Base-by-base conservation (phyloP, 1,140 invertebrate genomes). In the Plectrocnemia conspersa region DNA sequence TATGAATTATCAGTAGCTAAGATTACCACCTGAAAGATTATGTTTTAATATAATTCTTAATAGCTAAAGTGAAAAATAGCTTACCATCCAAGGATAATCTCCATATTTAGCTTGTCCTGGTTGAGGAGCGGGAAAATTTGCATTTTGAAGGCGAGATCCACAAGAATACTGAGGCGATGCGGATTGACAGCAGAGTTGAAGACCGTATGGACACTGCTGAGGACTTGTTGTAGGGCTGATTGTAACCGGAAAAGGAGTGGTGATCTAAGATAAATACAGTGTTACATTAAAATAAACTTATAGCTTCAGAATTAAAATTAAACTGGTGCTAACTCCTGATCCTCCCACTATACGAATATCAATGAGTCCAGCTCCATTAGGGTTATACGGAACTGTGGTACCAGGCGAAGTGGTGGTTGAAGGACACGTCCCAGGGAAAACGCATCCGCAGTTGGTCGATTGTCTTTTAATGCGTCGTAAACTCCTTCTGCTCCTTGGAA, bases 341-440 rank as follows among this genome's bases (percentile, higher is more conserved):
- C 42, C n/a, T n/a, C n/a, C n/a, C n/a, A 82, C 80, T 16, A 83
- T 82, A 57, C 81, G 70, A 56, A 82, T 70, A 56, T 83, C 81
- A n/a, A 83, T 75, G 47, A 75, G 68, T 3, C 76, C 74, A 36
- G 70, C 72, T 29, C 76, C 77, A 57, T 70, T 67, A 16, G n/a
- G n/a, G n/a, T n/a, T n/a, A n/a, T n/a, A n/a, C n/a, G n/a, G n/a
- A n/a, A n/a, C n/a, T n/a, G n/a, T n/a, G n/a, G 63, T 67, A 38
- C 25, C 40, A 15, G 47, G 47, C 7, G 47, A 15, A 47, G 27
- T 11, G n/a, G 32, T 38, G 23, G 55, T 61, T 18, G 47, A 53
- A 9, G 64, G 56, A 58, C 74, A 76, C n/a, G 67, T 69, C 13
- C 69, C 67, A n/a, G 68, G 40, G 3, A 68, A 44, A 4, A 74